Conservation (phyloP, 2,113 vertebrate species). For the Phylloscopus trochiloides region DNA sequence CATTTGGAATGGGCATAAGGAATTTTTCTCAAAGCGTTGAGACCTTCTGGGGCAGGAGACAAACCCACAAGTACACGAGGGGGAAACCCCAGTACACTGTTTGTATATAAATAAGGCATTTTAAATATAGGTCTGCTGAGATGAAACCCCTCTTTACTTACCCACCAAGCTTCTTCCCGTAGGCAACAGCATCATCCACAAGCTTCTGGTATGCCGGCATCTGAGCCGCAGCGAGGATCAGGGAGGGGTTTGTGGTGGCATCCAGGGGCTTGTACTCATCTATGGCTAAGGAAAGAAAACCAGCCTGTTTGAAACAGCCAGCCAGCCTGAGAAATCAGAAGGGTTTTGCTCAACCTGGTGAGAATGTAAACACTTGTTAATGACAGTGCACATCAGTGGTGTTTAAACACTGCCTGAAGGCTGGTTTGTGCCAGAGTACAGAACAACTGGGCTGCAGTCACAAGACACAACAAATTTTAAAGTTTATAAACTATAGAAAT, state of each 20-base stretch:
- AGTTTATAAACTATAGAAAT: neutral
- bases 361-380: neutral
- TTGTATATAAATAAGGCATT: neutral
- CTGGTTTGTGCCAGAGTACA: neutral
- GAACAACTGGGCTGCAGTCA: neutral
- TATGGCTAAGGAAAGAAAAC: constrained; percentile 78
- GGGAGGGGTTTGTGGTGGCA: constrained; percentile 96
- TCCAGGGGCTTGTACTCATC: constrained; percentile 96
- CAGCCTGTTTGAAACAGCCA: neutral
- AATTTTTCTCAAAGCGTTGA: neutral
- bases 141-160: constrained; percentile 55
- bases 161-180: constrained; percentile 86
- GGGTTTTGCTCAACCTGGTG: neutral
- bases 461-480: neutral
- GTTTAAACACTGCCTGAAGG: neutral
- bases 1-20: rapidly evolving
- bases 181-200: constrained; percentile 88
- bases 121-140: neutral
- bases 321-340: neutral
- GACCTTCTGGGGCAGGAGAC: neutral
- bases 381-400: neutral
- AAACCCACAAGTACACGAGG: rapidly evolving
- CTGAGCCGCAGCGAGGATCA: constrained; percentile 93
- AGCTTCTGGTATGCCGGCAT: constrained; percentile 90
- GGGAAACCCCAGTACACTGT: rapidly evolving